These are phyloP conservation scores for Myathropa florea DNA, from an alignment of 2,888 invertebrate species.

Conservation along the genomic window DNA sequence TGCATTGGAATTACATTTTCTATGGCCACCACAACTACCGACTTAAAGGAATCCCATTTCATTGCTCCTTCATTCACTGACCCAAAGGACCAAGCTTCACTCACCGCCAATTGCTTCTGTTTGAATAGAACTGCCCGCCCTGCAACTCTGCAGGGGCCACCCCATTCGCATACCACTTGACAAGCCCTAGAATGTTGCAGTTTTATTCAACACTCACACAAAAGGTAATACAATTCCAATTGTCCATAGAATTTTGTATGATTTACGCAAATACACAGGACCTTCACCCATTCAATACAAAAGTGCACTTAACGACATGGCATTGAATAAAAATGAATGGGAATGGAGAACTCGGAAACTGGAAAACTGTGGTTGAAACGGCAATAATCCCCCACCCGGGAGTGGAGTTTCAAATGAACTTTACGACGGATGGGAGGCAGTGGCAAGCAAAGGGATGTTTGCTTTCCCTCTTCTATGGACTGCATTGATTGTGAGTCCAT, in stretches of 20 bases:
- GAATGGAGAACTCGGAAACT: background rate
- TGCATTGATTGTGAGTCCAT: background rate
- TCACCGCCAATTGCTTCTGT: background rate
- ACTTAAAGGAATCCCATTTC: background rate
- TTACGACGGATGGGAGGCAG: background rate
- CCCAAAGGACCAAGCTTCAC: background rate
- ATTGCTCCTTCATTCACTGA: background rate
- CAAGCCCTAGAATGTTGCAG: conserved; percentile 5
- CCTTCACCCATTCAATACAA: conserved; percentile 38
- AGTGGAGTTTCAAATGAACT: background rate
- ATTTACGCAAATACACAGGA: conserved; percentile 32
- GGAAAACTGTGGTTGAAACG: background rate
- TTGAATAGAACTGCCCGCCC: background rate
- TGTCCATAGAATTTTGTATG: conserved; percentile 22
- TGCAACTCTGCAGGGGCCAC: background rate
- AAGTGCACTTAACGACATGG: conserved; percentile 41
- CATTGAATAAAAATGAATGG: conserved; percentile 18
- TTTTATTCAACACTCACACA: conserved; percentile 34
- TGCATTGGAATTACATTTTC: background rate
- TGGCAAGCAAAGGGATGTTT: background rate
- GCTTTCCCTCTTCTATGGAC: background rate
- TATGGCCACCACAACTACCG: background rate
- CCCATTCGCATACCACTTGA: background rate
- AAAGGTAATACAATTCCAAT: conserved; percentile 47
- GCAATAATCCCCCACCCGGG: background rate